phyloP scores from a whole-genome alignment of 2,797 vertebrate genomes.

The Orientallactaga sibirica region DNA sequence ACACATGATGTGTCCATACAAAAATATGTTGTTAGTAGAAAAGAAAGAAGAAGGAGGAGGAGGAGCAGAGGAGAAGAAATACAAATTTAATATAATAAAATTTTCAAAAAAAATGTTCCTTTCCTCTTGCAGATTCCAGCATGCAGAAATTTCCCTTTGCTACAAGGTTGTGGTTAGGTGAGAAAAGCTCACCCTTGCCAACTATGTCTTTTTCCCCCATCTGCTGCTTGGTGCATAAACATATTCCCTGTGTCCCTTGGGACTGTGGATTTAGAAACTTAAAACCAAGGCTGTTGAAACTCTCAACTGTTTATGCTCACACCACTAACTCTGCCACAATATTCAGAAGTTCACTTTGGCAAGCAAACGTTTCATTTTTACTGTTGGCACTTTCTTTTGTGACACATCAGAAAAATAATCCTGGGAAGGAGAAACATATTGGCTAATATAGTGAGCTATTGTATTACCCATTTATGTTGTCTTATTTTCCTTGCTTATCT shows the following conservation, averaged over 20 bases:
- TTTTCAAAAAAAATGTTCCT: neutral
- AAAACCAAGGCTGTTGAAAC: slow-evolving; percentile 27
- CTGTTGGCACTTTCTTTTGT: slow-evolving; percentile 29
- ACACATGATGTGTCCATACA: no score
- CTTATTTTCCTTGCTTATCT: neutral
- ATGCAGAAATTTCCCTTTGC: neutral
- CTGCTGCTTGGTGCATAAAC: neutral
- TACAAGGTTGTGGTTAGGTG: neutral
- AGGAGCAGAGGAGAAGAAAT: no score
- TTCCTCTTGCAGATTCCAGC: neutral
- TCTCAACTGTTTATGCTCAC: neutral
- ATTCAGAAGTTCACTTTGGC: slow-evolving; percentile 1
- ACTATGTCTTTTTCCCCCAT: neutral
- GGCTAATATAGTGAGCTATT: neutral
- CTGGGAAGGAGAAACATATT: neutral
- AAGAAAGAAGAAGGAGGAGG: no score
- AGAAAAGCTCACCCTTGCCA: neutral
- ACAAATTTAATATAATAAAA: no score
- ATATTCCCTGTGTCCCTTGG: neutral
- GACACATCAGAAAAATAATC: neutral
- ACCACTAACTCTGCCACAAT: neutral
- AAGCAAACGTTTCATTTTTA: slow-evolving; percentile 2
- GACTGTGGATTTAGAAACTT: slow-evolving; percentile 15
- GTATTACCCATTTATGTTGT: neutral
- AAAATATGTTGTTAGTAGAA: no score